These are phyloP conservation scores for Diglossa cyanea DNA, from an alignment of 2,797 vertebrate species.

Conservation along the genomic window DNA sequence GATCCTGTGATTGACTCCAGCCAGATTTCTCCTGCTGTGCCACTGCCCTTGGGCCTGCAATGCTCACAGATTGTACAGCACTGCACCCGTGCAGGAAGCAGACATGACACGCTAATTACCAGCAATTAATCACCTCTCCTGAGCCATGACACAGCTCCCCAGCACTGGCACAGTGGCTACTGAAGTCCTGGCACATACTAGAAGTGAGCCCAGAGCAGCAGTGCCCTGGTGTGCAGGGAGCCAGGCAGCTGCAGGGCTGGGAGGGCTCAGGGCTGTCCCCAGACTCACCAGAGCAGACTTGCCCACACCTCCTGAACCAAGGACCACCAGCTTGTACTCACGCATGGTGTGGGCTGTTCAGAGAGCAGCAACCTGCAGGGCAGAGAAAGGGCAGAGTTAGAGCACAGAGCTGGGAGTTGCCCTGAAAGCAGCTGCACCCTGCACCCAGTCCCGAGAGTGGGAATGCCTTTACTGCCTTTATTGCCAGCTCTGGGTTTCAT, in stretches of 20 bases:
- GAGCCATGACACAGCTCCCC: neutral
- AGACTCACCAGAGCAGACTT: conserved; percentile 97
- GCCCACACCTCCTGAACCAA: conserved; percentile 98
- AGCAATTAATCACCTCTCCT: neutral
- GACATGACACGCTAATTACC: neutral
- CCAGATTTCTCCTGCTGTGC: neutral
- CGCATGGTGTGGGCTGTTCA: conserved; percentile 93
- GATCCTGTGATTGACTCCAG: accelerated
- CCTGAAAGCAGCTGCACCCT: neutral
- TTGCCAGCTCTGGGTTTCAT: accelerated
- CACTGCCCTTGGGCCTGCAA: neutral
- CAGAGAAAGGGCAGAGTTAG: neutral
- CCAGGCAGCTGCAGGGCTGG: accelerated
- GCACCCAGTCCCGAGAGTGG: accelerated
- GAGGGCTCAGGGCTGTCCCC: neutral
- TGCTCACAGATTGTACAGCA: accelerated
- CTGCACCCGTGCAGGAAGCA: neutral
- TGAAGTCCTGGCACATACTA: accelerated
- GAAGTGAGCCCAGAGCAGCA: accelerated
- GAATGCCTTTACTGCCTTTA: neutral
- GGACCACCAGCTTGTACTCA: conserved; percentile 99
- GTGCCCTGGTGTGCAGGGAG: accelerated
- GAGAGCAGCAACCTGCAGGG: conserved; percentile 80
- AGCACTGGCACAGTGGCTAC: accelerated
- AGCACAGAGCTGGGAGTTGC: no score